These are phyloP conservation scores for Gila orcuttii DNA, from an alignment of 2,113 vertebrate genomes.

Conservation along the genomic window DNA sequence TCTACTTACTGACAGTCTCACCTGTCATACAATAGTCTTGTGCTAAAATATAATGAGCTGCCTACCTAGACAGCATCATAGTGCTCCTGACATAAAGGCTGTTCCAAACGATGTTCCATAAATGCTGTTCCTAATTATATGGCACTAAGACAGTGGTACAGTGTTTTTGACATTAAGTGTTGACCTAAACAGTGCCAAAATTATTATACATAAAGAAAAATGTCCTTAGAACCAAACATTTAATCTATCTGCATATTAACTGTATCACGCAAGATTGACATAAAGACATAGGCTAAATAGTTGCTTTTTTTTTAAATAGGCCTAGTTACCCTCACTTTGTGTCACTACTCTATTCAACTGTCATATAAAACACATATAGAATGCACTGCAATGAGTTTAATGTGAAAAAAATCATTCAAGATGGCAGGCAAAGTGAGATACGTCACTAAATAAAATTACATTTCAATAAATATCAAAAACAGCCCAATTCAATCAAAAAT, in stretches of 20 bases:
- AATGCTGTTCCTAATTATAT: background rate
- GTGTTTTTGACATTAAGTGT: background rate
- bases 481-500: too few relatives aligned
- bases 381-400: too few relatives aligned
- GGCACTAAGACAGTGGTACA: background rate
- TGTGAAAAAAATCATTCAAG: too few relatives aligned
- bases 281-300: background rate
- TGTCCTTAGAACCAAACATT: too few relatives aligned
- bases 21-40: constrained; percentile 57
- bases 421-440: too few relatives aligned
- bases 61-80: constrained; percentile 14
- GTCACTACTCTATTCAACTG: background rate
- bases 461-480: too few relatives aligned
- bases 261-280: too few relatives aligned
- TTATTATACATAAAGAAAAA: too few relatives aligned
- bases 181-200: too few relatives aligned
- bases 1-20: constrained; percentile 67
- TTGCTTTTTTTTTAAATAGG: background rate
- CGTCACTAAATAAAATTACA: too few relatives aligned
- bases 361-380: too few relatives aligned
- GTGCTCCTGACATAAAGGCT: background rate
- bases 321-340: background rate
- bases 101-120: background rate
- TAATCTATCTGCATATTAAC: too few relatives aligned
- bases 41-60: constrained; percentile 30